Conservation (phyloP, 2,113 vertebrate species). For the Sinocyclocheilus anshuiensis region DNA sequence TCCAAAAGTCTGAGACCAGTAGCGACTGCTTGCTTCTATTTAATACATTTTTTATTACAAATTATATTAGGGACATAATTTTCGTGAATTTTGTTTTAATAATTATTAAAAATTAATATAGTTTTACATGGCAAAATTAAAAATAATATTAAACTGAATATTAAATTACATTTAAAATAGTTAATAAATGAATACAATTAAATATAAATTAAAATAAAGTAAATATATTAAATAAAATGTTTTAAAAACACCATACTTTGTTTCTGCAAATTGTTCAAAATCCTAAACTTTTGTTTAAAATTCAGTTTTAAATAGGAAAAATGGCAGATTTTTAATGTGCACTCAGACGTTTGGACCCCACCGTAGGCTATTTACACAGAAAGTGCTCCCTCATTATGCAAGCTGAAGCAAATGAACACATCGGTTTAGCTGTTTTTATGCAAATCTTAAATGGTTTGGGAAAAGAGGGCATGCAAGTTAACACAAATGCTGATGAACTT, state of each 20-base stretch:
- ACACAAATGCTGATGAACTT: not conserved
- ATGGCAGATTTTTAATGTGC: not conserved
- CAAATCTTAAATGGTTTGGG: slow-evolving; percentile 26
- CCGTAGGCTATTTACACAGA: not conserved
- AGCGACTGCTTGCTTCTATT: not conserved
- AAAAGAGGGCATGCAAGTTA: slow-evolving; percentile 21
- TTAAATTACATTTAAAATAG: no score
- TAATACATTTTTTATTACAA: not conserved
- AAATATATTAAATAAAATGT: no score
- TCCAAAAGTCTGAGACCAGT: not conserved
- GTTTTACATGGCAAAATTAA: not conserved
- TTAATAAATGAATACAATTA: no score
- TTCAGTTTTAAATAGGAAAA: not conserved
- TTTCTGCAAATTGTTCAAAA: not conserved
- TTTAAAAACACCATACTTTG: not conserved
- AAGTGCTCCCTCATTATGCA: not conserved
- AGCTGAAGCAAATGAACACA: not conserved
- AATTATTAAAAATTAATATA: not conserved
- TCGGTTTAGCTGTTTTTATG: slow-evolving; percentile 22
- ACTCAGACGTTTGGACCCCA: not conserved
- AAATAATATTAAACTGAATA: not conserved
- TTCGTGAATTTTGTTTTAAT: no score
- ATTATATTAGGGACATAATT: not conserved
- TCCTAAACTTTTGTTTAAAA: not conserved
- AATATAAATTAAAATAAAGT: no score